phyloP scores from a whole-genome alignment of 2,113 vertebrate species.

The Elaphurus davidianus region DNA sequence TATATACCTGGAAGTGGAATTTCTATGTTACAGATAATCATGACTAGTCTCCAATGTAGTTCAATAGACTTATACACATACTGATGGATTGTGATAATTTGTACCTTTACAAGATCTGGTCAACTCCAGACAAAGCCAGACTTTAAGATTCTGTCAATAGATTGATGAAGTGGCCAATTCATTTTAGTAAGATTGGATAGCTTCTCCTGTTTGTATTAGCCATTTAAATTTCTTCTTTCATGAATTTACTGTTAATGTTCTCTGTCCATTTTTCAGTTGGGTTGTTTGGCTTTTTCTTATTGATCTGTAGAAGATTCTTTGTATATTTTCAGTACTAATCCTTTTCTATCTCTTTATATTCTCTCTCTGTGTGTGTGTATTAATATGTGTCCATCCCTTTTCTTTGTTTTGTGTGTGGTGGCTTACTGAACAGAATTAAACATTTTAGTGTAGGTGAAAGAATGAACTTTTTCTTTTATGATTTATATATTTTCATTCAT shows the following conservation, averaged over 20 bases:
- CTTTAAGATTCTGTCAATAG: background rate
- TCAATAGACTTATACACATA: background rate
- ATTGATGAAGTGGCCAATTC: background rate
- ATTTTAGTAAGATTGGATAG: background rate
- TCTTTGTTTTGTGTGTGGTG: background rate
- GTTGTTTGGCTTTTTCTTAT: background rate
- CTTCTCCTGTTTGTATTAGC: background rate
- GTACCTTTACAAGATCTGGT: background rate
- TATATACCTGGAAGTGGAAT: background rate
- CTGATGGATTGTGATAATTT: background rate
- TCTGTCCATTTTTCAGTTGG: background rate
- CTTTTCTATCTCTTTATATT: background rate
- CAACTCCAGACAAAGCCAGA: background rate
- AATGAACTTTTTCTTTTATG: background rate
- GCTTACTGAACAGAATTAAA: background rate
- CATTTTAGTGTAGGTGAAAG: background rate
- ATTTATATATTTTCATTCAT: background rate
- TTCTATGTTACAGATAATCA: background rate
- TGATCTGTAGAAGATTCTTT: background rate
- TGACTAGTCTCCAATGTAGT: background rate
- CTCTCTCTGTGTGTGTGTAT: background rate
- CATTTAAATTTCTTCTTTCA: background rate
- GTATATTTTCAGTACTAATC: background rate
- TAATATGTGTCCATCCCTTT: background rate
- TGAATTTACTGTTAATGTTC: background rate